phyloP scores from a whole-genome alignment of 2,797 vertebrate genomes.

The Galago senegalensis region DNA sequence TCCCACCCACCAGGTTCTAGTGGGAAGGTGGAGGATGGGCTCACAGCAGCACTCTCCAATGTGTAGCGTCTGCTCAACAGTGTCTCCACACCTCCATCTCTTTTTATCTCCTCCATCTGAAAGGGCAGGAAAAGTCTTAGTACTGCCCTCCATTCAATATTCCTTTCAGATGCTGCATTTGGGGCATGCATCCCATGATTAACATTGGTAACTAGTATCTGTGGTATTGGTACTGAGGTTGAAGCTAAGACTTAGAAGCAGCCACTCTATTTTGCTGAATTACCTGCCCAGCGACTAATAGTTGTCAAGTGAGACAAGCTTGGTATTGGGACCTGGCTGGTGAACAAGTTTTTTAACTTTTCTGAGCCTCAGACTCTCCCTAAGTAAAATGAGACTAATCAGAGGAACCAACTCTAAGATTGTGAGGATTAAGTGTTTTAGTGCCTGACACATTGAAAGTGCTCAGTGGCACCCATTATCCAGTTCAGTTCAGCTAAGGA shows the following conservation, averaged over 20 bases:
- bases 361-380: neutral
- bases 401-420: neutral
- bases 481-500: neutral
- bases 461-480: neutral
- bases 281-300: neutral
- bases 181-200: neutral
- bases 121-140: neutral
- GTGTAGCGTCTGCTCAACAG: neutral
- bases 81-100: neutral
- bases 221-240: neutral
- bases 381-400: neutral
- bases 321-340: neutral
- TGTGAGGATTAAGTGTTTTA: neutral
- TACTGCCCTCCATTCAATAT: neutral
- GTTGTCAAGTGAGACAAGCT: neutral
- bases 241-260: neutral
- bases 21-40: neutral
- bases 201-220: neutral
- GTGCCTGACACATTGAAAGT: neutral
- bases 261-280: neutral
- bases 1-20: neutral
- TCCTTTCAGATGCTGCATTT: conserved; percentile 38
- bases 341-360: neutral
- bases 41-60: neutral
- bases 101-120: neutral